phyloP scores from a whole-genome alignment of 2,888 invertebrate genomes.

The Hyposoter didymator region DNA sequence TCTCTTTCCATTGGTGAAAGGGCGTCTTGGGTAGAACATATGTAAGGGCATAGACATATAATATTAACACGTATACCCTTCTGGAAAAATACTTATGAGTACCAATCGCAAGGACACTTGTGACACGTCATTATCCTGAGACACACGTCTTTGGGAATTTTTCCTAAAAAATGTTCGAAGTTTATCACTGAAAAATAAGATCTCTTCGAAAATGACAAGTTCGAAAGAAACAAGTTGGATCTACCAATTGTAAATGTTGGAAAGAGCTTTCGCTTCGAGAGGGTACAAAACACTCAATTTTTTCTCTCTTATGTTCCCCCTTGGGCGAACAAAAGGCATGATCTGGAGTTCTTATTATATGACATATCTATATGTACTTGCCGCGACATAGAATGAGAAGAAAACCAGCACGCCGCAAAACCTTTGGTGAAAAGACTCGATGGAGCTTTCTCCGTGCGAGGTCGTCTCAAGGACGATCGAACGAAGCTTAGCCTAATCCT shows the following conservation, averaged over 20 bases:
- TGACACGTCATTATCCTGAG: too few species aligned
- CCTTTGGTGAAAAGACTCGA: conserved; percentile 27
- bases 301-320: conserved; percentile 5
- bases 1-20: conserved; percentile 51
- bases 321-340: conserved; percentile 7
- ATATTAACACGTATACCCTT: background rate
- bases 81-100: background rate
- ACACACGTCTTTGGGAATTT: background rate
- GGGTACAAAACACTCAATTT: conserved; percentile 34
- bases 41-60: background rate
- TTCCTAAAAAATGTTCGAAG: background rate
- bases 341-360: conserved; percentile 8
- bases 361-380: background rate
- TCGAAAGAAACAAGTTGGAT: background rate
- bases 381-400: background rate
- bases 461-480: conserved; percentile 71
- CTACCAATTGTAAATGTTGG: conserved; percentile 10
- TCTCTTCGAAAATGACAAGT: background rate
- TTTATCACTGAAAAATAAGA: background rate
- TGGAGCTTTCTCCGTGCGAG: conserved; percentile 67
- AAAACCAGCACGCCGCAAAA: conserved; percentile 38
- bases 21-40: background rate
- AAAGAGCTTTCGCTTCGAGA: conserved; percentile 8
- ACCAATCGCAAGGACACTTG: too few species aligned
- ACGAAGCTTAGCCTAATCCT: conserved; percentile 73